Evolutionary conservation across 2,113 vertebrate genomes (phyloP).

Genomic region (Chaetodon trifascialis): DNA sequence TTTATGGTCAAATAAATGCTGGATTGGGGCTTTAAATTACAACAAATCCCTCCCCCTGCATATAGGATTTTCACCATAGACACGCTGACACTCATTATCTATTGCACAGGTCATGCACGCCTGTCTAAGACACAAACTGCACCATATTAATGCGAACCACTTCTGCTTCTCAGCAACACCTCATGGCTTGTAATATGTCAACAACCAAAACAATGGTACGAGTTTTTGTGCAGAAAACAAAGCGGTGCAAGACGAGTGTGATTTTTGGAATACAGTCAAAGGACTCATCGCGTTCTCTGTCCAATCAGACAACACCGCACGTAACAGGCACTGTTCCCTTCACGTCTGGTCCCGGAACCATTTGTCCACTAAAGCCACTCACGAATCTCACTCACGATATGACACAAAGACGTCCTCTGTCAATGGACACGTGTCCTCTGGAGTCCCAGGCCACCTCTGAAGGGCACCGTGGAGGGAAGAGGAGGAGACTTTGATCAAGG

Average conservation of each 20-base stretch:
- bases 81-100: conserved; percentile 60
- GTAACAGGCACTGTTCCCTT: conserved; percentile 62
- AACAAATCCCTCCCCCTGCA: conserved; percentile 48
- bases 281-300: conserved; percentile 28
- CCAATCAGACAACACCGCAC: conserved; percentile 2
- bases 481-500: conserved; percentile 31
- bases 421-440: conserved; percentile 18
- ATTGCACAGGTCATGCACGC: conserved; percentile 74
- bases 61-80: conserved; percentile 47
- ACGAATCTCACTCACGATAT: conserved; percentile 21
- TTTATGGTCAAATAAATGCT: conserved; percentile 52
- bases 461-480: conserved; percentile 6
- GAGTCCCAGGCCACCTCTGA: conserved; percentile 12
- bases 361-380: conserved; percentile 18
- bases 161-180: conserved; percentile 8
- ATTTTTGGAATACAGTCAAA: conserved; percentile 47
- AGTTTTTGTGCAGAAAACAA: conserved; percentile 53
- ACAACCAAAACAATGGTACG: conserved; percentile 40
- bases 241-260: conserved; percentile 44
- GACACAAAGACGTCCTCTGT: conserved; percentile 26
- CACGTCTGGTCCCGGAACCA: conserved; percentile 54
- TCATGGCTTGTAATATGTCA: conserved; percentile 60
- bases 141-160: conserved; percentile 52
- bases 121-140: conserved; percentile 71
- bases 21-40: conserved; percentile 51